phyloP scores from a whole-genome alignment of 2,113 vertebrate genomes.

The Thymallus thymallus region DNA sequence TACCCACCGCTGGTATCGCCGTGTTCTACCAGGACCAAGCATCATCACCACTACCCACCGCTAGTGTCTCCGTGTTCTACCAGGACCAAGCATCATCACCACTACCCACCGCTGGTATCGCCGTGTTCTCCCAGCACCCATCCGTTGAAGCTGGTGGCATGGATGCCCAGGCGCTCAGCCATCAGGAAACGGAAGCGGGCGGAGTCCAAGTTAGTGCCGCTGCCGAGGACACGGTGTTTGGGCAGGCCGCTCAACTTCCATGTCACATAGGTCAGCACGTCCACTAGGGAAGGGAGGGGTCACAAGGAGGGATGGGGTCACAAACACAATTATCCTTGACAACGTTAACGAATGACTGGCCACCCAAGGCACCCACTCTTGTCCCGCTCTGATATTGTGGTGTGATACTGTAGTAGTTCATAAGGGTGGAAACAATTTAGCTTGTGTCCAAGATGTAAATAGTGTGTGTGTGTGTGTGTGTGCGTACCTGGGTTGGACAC shows the following conservation, averaged over 20 bases:
- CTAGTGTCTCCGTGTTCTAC: constrained; percentile 83
- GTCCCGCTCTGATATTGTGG: too few species aligned
- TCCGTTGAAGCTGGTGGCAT: constrained; percentile 90
- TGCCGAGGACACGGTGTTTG: constrained; percentile 92
- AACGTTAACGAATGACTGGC: too few species aligned
- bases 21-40: too few species aligned
- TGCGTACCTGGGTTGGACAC: constrained; percentile 93
- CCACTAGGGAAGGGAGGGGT: too few species aligned
- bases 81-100: constrained; percentile 84
- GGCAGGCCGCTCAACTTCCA: constrained; percentile 98
- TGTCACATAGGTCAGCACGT: constrained; percentile 93
- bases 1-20: too few species aligned
- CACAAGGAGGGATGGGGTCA: background rate
- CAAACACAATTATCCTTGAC: too few species aligned
- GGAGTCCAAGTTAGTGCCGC: constrained; percentile 95
- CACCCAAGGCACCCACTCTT: too few species aligned
- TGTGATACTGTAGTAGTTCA: background rate
- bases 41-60: constrained; percentile 38
- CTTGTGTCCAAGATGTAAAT: background rate
- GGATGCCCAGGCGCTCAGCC: constrained; percentile 87
- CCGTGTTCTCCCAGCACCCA: constrained; percentile 96
- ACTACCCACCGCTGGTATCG: constrained; percentile 89
- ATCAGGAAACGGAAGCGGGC: constrained; percentile 94
- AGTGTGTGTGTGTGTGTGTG: background rate
- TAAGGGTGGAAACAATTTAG: background rate